Base-by-base conservation (phyloP, 1,140 invertebrate species). In the Myzus persicae region DNA sequence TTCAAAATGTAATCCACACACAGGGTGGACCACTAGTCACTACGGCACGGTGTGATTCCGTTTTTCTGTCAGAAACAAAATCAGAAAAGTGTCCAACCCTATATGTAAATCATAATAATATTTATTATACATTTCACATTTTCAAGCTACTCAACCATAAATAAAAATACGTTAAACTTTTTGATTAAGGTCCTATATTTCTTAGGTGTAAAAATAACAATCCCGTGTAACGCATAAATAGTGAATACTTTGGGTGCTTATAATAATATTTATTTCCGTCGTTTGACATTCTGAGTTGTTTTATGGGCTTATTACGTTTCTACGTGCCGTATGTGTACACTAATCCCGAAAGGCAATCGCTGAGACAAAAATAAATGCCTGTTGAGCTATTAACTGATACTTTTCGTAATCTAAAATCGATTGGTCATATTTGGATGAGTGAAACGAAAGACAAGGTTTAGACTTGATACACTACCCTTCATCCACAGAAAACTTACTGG, bases 161-260 rank as follows among this genome's bases (percentile, higher is more conserved):
- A 81, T 81, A 38, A 81, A n/a, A 81, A 81, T 81, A 81, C 76
- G n/a, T 38, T 38, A 7, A 81, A 81, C 76, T 81, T 81, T 81
- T 81, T 38, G n/a, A 81, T 81, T 81, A 81, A 81, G 76, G 76
- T 67, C 14, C 8, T 67, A 67, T 67, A 38, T 81, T 81, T 38
- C 38, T 36, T 81, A 67, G n/a, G 59, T 67, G 7, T n/a, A n/a
- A 67, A 67, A 67, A 76, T 36, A 81, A 81, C 20, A 81, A 81
- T 14, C 9, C 22, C 9, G 26, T 59, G 9, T 22, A 31, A 59
- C 54, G 11, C 26, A 1, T 0, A 22, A 54, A 54, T 54, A 24
- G 54, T n/a, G n/a, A n/a, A n/a, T 67, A 67, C 59, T 67, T 31
- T 67, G n/a, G 59, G 31, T n/a, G 31, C n/a, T n/a, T 67, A 67